Base-by-base conservation (phyloP, 2,888 invertebrate species). In the Arctia plantaginis region DNA sequence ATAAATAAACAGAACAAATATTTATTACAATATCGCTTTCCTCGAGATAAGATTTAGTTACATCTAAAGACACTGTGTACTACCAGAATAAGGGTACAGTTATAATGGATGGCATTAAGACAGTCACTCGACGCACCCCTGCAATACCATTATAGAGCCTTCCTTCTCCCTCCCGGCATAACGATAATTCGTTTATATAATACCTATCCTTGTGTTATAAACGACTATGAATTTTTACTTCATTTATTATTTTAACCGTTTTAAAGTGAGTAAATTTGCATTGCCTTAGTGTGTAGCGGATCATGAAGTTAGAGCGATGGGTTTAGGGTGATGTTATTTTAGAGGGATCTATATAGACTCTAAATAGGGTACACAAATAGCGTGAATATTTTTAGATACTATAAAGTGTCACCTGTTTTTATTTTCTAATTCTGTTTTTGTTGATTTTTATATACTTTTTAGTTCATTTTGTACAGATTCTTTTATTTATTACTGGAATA, bases 91-190 rank as follows among this genome's bases (percentile, higher is more conserved):
- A 73, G 87, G 77, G 79, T 83, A 79, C 81, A 80, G 85, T 85
- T 90, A 92, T 94, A 95, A 95, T 94, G 92, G 94, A 95, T 94
- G 90, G 90, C 88, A 89, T 87, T 86, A 86, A 89, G 89, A 90
- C 92, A 91, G 91, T 93, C 93, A 91, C 91, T 92, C 92, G 95
- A 95, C 95, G 91, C 95, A 92, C 95, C 95, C 95, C 89, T 91
- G 93, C 93, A 93, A 92, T 93, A 91, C 91, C 92, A 93, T 94
- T 93, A 93, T 88, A 90, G 85, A 90, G 88, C 88, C 92, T 91
- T 88, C 87, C 86, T 87, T 84, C 87, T 82, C 85, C 78, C 82
- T 85, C 82, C 77, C 35, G 73, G 82, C 84, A 85, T 86, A 88
- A 87, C 85, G 87, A 90, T 90, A 90, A 92, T 91, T 90, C 89